phyloP scores from a whole-genome alignment of 2,888 invertebrate genomes.

The Zelleria hepariella region DNA sequence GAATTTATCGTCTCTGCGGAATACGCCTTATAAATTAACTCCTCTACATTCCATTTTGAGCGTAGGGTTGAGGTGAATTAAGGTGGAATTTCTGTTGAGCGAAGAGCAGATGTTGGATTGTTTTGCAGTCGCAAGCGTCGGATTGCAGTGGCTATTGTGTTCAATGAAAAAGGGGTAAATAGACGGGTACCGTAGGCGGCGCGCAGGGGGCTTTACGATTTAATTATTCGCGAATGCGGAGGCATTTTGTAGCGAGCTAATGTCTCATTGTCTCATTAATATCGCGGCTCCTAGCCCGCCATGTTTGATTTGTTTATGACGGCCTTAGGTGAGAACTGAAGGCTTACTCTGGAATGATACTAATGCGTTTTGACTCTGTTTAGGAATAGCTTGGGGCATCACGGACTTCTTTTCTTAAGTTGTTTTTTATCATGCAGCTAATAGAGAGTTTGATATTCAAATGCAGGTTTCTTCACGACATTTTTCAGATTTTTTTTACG shows the following conservation, averaged over 20 bases:
- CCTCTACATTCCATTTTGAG: slow-evolving; percentile 17
- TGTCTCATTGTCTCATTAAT: slow-evolving; percentile 73
- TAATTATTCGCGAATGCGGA: slow-evolving; percentile 72
- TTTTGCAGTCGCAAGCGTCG: slow-evolving; percentile 41
- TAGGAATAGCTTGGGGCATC: background rate
- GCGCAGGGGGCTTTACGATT: slow-evolving; percentile 72
- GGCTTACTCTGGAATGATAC: background rate
- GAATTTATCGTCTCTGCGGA: slow-evolving; percentile 64
- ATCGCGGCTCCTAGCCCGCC: slow-evolving; percentile 55
- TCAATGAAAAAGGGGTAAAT: slow-evolving; percentile 73
- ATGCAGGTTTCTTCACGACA: too few relatives aligned
- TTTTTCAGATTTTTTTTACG: too few relatives aligned
- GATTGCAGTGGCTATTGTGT: slow-evolving; percentile 70
- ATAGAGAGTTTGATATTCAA: too few relatives aligned
- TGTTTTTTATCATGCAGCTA: too few relatives aligned
- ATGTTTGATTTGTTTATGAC: slow-evolving; percentile 72
- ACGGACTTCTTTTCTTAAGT: too few relatives aligned
- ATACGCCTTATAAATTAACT: slow-evolving; percentile 55
- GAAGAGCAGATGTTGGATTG: slow-evolving; percentile 31
- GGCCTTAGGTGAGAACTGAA: slow-evolving; percentile 41
- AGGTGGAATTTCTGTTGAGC: slow-evolving; percentile 22
- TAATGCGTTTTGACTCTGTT: background rate
- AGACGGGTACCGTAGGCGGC: slow-evolving; percentile 65
- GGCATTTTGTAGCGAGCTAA: slow-evolving; percentile 72
- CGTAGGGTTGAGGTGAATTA: slow-evolving; percentile 17